Evolutionary conservation across 2,113 vertebrate species (phyloP).

Genomic region (Chloropsis hardwickii): DNA sequence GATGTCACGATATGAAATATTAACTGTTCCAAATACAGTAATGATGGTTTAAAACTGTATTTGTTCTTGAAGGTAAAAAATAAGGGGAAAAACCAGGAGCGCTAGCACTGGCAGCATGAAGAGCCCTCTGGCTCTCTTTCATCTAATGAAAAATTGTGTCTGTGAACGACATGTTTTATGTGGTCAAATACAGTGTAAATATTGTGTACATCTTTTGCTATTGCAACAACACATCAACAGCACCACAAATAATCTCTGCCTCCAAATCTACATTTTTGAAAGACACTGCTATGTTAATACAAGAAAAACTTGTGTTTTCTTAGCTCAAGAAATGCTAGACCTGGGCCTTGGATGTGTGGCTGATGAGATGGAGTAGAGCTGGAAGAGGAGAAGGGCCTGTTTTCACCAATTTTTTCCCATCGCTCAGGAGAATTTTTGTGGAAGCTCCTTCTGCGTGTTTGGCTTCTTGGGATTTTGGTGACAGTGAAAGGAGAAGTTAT

Average conservation of each 20-base stretch:
- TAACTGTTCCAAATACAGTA: constrained; percentile 81
- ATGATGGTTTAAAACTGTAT: constrained; percentile 78
- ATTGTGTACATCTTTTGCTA: constrained; percentile 73
- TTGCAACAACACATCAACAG: constrained; percentile 72
- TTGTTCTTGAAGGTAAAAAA: constrained; percentile 78
- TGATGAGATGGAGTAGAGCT: background rate
- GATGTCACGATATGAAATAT: constrained; percentile 82
- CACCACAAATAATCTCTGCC: constrained; percentile 72
- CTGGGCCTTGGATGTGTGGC: background rate
- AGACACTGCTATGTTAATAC: constrained; percentile 71
- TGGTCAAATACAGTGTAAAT: constrained; percentile 79
- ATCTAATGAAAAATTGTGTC: constrained; percentile 75
- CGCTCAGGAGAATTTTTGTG: background rate
- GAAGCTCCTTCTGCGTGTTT: background rate
- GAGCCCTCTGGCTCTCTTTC: constrained; percentile 71
- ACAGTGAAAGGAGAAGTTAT: background rate
- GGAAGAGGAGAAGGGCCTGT: background rate
- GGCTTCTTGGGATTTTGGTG: background rate
- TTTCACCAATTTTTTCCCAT: background rate
- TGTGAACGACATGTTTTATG: constrained; percentile 73
- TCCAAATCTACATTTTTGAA: constrained; percentile 75
- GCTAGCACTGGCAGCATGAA: constrained; percentile 57
- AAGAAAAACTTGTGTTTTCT: constrained; percentile 61
- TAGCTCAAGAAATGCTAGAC: constrained; percentile 13
- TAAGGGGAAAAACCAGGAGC: constrained; percentile 62